Conservation (phyloP, 2,113 vertebrate genomes). For the Pluvialis apricaria region DNA sequence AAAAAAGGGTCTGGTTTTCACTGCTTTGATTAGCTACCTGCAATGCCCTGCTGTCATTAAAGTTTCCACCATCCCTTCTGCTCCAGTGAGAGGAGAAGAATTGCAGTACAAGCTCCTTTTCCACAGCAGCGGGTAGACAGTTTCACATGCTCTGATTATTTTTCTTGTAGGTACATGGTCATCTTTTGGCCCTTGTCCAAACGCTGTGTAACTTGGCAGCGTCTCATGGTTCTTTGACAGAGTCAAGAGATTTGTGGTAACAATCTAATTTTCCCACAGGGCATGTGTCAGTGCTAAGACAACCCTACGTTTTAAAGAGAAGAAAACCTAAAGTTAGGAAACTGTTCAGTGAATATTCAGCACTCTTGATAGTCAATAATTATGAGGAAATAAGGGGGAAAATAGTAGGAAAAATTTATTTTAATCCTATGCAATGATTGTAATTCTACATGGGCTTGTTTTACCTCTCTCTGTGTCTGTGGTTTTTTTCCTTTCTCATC, state of each 20-base stretch:
- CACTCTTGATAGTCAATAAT: not conserved
- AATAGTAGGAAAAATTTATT: not conserved
- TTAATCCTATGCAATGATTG: not conserved
- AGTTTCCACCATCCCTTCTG: not conserved
- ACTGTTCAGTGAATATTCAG: not conserved
- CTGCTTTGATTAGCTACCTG: slow-evolving; percentile 14
- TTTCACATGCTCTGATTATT: not conserved
- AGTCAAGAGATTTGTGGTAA: not conserved
- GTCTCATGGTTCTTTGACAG: not conserved
- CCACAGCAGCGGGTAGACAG: not conserved
- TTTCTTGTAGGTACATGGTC: not conserved
- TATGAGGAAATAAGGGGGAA: not conserved
- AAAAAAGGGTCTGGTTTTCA: not conserved
- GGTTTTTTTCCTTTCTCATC: too few species aligned
- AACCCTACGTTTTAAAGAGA: not conserved
- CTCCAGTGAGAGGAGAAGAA: not conserved
- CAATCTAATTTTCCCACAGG: not conserved
- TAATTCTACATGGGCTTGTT: not conserved
- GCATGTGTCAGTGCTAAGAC: not conserved
- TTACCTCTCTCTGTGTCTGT: not conserved
- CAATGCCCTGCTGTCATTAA: not conserved
- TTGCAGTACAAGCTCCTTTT: not conserved
- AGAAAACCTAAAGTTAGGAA: not conserved
- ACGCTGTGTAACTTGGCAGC: rapidly evolving
- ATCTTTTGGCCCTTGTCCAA: not conserved